phyloP scores from a whole-genome alignment of 1,140 invertebrate genomes.

The Hestina assimilis region DNA sequence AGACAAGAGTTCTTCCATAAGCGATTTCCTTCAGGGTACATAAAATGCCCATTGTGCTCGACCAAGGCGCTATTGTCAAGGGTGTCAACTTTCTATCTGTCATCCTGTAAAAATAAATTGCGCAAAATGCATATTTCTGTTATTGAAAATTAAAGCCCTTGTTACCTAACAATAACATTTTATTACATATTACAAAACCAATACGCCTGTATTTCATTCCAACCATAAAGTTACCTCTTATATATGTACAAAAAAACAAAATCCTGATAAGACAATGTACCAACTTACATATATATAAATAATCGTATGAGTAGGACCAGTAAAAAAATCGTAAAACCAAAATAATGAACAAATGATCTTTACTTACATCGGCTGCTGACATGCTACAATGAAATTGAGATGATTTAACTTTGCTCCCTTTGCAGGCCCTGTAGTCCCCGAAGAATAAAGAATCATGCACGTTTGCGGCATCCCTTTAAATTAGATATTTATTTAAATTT shows the following conservation, averaged over 20 bases:
- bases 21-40: constrained; percentile 36
- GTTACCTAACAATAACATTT: no score
- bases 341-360: background rate
- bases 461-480: constrained; percentile 41
- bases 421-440: constrained; percentile 89
- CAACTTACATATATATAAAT: no score
- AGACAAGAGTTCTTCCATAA: constrained; percentile 41
- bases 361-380: constrained; percentile 37
- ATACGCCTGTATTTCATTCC: no score
- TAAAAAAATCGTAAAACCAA: no score
- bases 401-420: constrained; percentile 89
- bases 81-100: constrained; percentile 12
- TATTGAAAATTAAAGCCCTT: no score
- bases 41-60: constrained; percentile 45
- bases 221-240: no score
- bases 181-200: no score
- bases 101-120: constrained; percentile 10
- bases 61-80: constrained; percentile 47
- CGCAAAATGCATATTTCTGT: background rate
- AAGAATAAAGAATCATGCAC: constrained; percentile 79
- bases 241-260: no score
- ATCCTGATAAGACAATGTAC: no score
- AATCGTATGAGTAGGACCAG: no score
- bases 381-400: constrained; percentile 33
- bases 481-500: background rate